Evolutionary conservation across 1,140 invertebrate species (phyloP).

Genomic region (Pygmarrhopalites habei): DNA sequence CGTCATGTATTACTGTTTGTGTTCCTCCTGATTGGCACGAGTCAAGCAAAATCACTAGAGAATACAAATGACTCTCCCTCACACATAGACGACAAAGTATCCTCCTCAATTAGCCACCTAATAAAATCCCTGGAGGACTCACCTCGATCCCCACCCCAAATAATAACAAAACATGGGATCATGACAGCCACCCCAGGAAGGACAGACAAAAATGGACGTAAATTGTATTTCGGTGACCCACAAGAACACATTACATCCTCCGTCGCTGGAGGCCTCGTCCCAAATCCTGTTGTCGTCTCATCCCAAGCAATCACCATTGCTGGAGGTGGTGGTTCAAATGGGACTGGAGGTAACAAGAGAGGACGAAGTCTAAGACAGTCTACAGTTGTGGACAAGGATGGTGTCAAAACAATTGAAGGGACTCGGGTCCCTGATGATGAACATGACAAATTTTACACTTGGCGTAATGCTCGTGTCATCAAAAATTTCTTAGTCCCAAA

Average conservation of each 20-base stretch:
- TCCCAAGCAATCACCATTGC: conserved; percentile 26
- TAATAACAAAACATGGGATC: conserved; percentile 2
- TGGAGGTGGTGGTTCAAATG: conserved; percentile 7
- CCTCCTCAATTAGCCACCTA: conserved; percentile 15
- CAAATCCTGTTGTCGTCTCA: conserved; percentile 24
- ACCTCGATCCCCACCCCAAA: neutral
- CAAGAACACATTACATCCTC: too few relatives aligned
- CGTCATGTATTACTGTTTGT: neutral
- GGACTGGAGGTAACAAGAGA: neutral
- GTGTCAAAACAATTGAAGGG: conserved; percentile 69
- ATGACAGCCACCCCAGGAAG: neutral
- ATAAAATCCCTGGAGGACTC: neutral
- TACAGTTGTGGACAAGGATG: conserved; percentile 54
- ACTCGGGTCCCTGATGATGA: conserved; percentile 73
- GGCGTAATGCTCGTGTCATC: conserved; percentile 77
- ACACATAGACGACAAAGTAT: neutral
- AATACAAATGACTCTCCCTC: neutral
- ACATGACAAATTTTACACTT: conserved; percentile 64
- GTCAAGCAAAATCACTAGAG: neutral
- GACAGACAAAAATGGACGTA: neutral
- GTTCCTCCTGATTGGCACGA: neutral
- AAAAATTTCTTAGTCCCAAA: conserved; percentile 63
- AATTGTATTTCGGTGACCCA: conserved; percentile 5
- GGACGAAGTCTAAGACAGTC: neutral
- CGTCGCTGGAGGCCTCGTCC: conserved; percentile 13